Evolutionary conservation across 2,888 invertebrate species (phyloP), one percentile per base, ranked within the genome.

Genomic region (Taenaris catops): DNA sequence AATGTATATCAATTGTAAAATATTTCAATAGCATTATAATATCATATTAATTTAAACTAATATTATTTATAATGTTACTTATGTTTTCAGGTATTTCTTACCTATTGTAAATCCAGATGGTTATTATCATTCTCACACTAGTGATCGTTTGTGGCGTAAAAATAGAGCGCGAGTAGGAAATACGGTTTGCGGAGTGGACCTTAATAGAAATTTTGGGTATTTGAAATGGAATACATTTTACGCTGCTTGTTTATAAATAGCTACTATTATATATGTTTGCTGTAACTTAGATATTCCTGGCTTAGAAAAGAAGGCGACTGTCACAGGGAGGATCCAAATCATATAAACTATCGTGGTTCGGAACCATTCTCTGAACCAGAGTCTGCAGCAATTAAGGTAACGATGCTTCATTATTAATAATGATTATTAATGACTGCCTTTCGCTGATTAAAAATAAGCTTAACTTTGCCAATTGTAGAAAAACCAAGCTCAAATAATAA

Each of bases 61-160:
- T 14, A 14, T 3, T 3, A 14, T 4, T 14, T 14, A 14, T n/a
- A 14, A 14, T 14, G 14, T 19, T 17, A 1, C 3, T 7, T 8
- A 8, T 16, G 10, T 29, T 45, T 41, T 26, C 48, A 89, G 89
- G 89, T 93, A 93, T 59, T 87, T 95, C 53, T 71, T 93, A 29
- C 93, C 94, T 0, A 89, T 94, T 12, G 88, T 92, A 19, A 95
- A 95, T 70, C 95, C 95, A 3, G 94, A 97, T 58, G 96, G 97
- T 4, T 97, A 97, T 63, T 96, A 94, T 61, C 94, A 93, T 65
- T 92, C 95, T 0, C 95, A 96, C 67, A 89, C 84, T 0, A 87
- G 81, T 5, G 94, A 96, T 64, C 89, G 96, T 31, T 75, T 96
- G 29, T 97, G 96, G 96, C 87, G 94, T 31, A 94, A 95, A 63